Evolutionary conservation across 2,113 vertebrate genomes (phyloP).

Genomic region (Cottus gobio): DNA sequence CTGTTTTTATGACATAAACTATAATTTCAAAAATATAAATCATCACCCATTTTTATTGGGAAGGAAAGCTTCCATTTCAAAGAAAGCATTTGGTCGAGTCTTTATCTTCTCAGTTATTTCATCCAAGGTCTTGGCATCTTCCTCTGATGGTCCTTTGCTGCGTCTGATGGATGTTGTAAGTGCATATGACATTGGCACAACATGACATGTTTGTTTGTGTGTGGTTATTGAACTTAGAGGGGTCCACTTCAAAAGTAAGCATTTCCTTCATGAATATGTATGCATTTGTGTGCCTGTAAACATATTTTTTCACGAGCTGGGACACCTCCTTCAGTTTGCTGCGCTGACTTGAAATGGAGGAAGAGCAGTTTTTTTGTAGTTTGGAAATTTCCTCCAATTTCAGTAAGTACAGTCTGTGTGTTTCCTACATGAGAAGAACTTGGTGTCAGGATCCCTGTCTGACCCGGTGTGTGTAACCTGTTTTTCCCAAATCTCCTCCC

Average conservation of each 20-base stretch:
- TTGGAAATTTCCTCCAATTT: slow-evolving; percentile 92
- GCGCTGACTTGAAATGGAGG: slow-evolving; percentile 86
- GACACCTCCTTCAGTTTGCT: slow-evolving; percentile 87
- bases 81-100: slow-evolving; percentile 86
- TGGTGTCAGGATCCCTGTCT: no score
- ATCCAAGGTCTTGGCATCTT: slow-evolving; percentile 71
- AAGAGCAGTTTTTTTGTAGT: slow-evolving; percentile 88
- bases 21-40: neutral
- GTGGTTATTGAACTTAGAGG: neutral
- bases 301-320: slow-evolving; percentile 83
- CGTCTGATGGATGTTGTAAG: slow-evolving; percentile 75
- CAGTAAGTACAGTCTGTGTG: slow-evolving; percentile 89
- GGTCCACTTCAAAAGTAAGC: neutral
- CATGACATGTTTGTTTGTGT: neutral
- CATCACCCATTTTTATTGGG: slow-evolving; percentile 96
- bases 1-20: neutral
- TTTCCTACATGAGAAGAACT: slow-evolving; percentile 82
- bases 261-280: neutral
- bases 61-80: slow-evolving; percentile 95
- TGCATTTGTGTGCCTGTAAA: neutral
- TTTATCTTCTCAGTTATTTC: slow-evolving; percentile 88
- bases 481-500: no score
- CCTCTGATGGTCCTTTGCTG: slow-evolving; percentile 69
- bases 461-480: no score
- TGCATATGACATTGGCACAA: neutral